Evolutionary conservation across 2,888 invertebrate species (phyloP), one percentile per base, ranked within the genome.

Genomic region (Apeira syringaria): DNA sequence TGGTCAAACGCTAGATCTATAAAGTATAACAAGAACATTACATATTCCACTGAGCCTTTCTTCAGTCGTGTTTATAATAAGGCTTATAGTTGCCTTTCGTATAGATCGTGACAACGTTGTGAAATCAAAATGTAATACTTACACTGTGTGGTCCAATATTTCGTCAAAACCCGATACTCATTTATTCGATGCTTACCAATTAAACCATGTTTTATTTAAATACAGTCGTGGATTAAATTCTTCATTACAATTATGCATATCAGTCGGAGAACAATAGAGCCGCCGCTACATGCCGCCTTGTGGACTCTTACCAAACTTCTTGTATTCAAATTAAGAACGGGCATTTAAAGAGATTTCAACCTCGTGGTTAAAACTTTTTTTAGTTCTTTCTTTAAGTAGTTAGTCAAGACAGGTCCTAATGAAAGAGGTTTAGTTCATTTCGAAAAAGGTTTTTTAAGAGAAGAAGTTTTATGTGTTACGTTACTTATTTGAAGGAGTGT

Each of bases 141-240:
- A 59, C 57, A 24, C 56, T 73, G 75, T 75, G 76, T 66, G 68
- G 65, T 64, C 64, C 33, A 34, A 17, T 48, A 51, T 51, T 47
- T 48, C 38, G 52, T 56, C 52, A 51, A 56, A 54, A n/a, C 31
- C 17, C 26, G 31, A 31, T 48, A 35, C 36, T 36, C 34, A 39
- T 39, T 44, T 45, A 31, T 26, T 29, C 29, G 17, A 28, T 17
- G 28, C 27, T 44, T 27, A 44, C 55, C 49, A 55, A 55, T 55
- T 52, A 50, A 49, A 53, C 37, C 41, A 37, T 41, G 36, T 45
- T 47, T 37, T 43, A 50, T 46, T 47, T 10, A 41, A 44, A 42
- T 17, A 29, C 27, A 31, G 34, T 43, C 44, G 37, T 49, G 33
- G 49, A 47, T 49, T 47, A 49, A 56, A 53, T 49, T 53, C 48